Base-by-base conservation (phyloP, 2,888 invertebrate species). In the Apodemia mormo region DNA sequence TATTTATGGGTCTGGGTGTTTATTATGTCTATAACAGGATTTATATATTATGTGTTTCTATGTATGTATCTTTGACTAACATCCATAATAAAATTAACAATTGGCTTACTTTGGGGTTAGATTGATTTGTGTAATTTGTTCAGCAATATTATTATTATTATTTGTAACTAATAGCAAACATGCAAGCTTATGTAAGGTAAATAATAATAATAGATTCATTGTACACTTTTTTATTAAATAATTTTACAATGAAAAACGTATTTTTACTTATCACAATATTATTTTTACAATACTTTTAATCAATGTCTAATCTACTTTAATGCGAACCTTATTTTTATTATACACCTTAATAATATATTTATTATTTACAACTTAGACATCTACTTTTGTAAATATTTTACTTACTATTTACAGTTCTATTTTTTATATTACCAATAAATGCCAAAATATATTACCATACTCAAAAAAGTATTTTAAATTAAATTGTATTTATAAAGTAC, bases 391-490 rank as follows among this genome's bases (percentile, higher is more conserved):
- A 29, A 69, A 69, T 65, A 65, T 40, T 33, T 65, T 40, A 69
- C 14, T 49, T 5, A 68, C 49, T 75, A 74, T 73, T 79, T 80
- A 81, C 78, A 80, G 71, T 66, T 72, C 54, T 73, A 70, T 69
- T 72, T 71, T 43, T 9, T 74, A 71, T 71, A 71, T 52, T 70
- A 71, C 73, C 73, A 76, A 76, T 80, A 80, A 80, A 81, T 81
- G 80, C 81, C 79, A 78, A 78, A 77, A 49, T 49, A 49, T 49
- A 14, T 49, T 14, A 45, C 3, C 12, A 45, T 3, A 49, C 49
- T 49, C 49, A 14, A 49, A 14, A 49, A 4, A 40, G 14, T n/a
- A 14, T 14, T 14, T 14, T 40, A 40, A 40, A 9, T 40, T 40
- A 40, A 40, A 40, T 40, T 6, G 40, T 40, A 8, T 6, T 7